Evolutionary conservation across 2,113 vertebrate genomes (phyloP).

Genomic region (Dromaius novaehollandiae): DNA sequence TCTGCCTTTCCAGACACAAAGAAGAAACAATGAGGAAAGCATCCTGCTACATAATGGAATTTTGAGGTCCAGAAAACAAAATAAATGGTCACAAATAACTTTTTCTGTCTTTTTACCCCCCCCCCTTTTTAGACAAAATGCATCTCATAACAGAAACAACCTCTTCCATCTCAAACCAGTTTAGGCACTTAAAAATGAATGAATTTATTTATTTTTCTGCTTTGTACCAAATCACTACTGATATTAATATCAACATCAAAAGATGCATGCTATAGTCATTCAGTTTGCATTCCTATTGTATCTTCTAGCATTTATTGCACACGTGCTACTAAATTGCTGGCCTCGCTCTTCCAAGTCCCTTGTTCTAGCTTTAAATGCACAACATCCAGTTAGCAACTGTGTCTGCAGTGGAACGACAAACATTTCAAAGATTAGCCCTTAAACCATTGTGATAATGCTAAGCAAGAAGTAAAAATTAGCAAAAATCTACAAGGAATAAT

Average conservation of each 20-base stretch:
- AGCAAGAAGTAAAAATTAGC: not conserved
- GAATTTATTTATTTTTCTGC: not conserved
- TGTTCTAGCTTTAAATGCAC: constrained; percentile 19
- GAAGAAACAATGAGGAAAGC: not conserved
- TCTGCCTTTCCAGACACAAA: constrained; percentile 23
- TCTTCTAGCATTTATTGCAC: not conserved
- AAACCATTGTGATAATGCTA: not conserved
- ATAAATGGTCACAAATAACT: not conserved
- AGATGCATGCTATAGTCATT: not conserved
- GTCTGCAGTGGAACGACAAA: not conserved
- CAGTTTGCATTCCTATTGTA: not conserved
- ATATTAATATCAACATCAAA: not conserved
- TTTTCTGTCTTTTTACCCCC: not conserved
- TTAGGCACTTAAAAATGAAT: not conserved
- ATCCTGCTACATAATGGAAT: not conserved
- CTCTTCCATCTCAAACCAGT: not conserved
- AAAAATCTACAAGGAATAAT: not conserved
- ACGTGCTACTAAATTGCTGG: not conserved
- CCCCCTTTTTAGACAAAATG: not conserved
- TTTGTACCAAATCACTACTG: not conserved
- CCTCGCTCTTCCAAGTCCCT: constrained; percentile 30
- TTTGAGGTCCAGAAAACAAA: not conserved
- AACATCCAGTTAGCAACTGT: constrained; percentile 36
- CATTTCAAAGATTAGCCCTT: not conserved
- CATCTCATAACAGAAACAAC: not conserved